Percentiles rank a stretch among this genome's conserved stretches.
Evolutionary conservation across 1,140 invertebrate species (phyloP).

Genomic region (Drosophila willistoni): DNA sequence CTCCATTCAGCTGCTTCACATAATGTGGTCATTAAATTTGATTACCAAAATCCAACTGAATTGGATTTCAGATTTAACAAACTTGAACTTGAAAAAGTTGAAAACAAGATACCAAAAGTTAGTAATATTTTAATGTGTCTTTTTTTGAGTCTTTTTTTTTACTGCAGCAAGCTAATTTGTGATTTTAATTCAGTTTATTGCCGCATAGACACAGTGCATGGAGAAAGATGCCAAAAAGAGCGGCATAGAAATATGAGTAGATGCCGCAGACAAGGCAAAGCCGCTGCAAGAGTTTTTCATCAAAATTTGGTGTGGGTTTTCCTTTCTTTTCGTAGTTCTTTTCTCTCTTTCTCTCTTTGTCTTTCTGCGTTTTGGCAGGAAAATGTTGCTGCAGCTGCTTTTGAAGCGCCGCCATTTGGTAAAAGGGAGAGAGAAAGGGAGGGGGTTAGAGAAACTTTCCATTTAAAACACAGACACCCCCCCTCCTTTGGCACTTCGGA

Average conservation of each 20-base stretch:
- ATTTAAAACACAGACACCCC: not conserved
- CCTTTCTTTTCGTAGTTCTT: not conserved
- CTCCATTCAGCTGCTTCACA: too few species aligned
- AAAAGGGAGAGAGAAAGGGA: too few species aligned
- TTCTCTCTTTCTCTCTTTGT: not conserved
- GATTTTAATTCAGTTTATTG: constrained; percentile 76
- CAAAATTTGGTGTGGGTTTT: not conserved
- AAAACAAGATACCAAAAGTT: too few species aligned
- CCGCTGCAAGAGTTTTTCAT: constrained; percentile 39
- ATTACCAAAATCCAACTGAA: too few species aligned
- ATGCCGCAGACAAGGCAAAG: constrained; percentile 55
- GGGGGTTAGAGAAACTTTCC: constrained; percentile 1
- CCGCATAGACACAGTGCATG: constrained; percentile 58
- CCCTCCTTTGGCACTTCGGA: constrained; percentile 1
- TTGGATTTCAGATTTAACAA: too few species aligned
- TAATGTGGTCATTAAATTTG: too few species aligned
- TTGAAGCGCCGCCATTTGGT: constrained; percentile 44
- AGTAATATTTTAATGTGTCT: not conserved
- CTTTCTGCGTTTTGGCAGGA: constrained; percentile 25
- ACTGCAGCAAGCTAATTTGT: constrained; percentile 70
- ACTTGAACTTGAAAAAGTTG: too few species aligned
- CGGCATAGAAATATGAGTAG: constrained; percentile 38
- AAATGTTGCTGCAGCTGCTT: constrained; percentile 59
- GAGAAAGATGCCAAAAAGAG: constrained; percentile 56
- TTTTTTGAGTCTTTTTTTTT: too few species aligned